These are phyloP conservation scores for Muscicapa comitata DNA, from an alignment of 2,797 vertebrate species.

Conservation along the genomic window DNA sequence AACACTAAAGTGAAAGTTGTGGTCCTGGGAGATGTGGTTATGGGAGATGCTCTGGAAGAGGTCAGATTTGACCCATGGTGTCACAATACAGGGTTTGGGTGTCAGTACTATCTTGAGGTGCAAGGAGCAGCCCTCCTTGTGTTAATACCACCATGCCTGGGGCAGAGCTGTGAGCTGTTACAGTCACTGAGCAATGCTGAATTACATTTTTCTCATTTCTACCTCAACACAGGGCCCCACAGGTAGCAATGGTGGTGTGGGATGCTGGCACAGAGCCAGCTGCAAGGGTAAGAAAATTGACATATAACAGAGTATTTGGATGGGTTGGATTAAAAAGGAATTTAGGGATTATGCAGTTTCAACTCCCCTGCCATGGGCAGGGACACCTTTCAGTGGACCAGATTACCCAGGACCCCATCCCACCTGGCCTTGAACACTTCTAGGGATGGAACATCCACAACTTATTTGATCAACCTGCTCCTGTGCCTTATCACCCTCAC, in stretches of 20 bases:
- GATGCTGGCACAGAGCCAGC: not conserved
- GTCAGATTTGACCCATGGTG: not conserved
- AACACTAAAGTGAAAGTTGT: not conserved
- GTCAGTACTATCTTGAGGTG: not conserved
- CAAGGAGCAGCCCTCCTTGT: not conserved
- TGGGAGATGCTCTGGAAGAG: not conserved
- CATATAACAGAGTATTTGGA: not conserved
- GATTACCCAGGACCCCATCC: not conserved
- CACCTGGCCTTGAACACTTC: not conserved
- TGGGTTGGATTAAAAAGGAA: not conserved
- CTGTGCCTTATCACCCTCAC: not conserved
- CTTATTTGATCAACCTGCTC: not conserved
- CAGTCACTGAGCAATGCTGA: not conserved
- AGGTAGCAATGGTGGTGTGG: not conserved
- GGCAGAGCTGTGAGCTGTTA: not conserved
- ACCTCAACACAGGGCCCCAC: not conserved
- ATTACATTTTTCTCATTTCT: not conserved
- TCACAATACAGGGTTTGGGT: not conserved
- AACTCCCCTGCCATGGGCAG: rapidly evolving
- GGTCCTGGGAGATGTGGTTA: not conserved
- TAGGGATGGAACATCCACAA: not conserved
- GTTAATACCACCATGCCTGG: not conserved
- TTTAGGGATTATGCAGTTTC: not conserved
- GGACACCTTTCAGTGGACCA: not conserved
- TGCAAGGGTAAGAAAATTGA: not conserved